Conservation (phyloP, 2,113 vertebrate genomes). For the Kryptolebias marmoratus region DNA sequence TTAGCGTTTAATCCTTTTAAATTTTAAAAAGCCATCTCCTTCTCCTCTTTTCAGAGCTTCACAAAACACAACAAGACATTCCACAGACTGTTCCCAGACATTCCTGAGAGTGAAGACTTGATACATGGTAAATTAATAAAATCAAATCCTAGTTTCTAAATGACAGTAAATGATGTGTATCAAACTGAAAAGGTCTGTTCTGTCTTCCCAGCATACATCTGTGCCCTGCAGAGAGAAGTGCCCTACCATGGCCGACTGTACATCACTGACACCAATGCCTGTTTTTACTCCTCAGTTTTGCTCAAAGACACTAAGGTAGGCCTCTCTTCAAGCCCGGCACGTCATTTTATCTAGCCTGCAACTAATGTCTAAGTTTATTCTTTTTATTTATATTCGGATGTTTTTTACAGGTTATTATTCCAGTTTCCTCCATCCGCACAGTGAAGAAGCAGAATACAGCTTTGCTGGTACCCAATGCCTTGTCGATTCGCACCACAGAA, state of each 20-base stretch:
- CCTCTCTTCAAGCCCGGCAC: not conserved
- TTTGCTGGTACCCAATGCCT: constrained; percentile 87
- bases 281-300: constrained; percentile 86
- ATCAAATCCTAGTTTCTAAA: not conserved
- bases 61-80: constrained; percentile 83
- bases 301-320: constrained; percentile 87
- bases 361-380: not conserved
- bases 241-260: constrained; percentile 87
- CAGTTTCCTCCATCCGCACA: constrained; percentile 73
- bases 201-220: constrained; percentile 80
- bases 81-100: constrained; percentile 84
- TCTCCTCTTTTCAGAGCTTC: constrained; percentile 72
- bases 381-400: not conserved
- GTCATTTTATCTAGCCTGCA: not conserved
- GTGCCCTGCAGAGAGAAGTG: constrained; percentile 87
- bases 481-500: constrained; percentile 82
- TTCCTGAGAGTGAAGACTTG: constrained; percentile 78
- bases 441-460: constrained; percentile 90
- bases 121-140: constrained; percentile 77
- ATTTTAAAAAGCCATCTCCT: not conserved
- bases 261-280: constrained; percentile 80
- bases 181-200: not conserved
- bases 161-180: not conserved
- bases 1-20: not conserved
- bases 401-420: constrained; percentile 79